These are phyloP conservation scores for Carduelis carduelis DNA, from an alignment of 2,797 vertebrate genomes.

Conservation along the genomic window DNA sequence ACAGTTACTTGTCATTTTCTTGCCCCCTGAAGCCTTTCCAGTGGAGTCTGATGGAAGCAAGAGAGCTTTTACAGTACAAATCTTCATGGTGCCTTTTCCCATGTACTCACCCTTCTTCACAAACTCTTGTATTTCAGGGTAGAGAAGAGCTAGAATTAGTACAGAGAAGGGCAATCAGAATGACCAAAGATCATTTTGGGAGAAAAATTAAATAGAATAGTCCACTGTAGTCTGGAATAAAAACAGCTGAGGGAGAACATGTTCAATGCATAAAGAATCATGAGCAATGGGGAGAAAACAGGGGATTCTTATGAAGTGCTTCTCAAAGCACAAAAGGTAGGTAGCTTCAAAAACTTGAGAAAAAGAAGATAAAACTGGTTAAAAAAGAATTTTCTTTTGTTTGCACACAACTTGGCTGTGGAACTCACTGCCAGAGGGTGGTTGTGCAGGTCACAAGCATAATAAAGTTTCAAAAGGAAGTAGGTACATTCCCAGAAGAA, in stretches of 20 bases:
- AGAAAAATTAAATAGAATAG: not conserved
- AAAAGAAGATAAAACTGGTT: not conserved
- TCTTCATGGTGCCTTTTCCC: not conserved
- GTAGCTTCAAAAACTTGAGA: not conserved
- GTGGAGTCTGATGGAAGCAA: not conserved
- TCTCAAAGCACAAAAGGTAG: not conserved
- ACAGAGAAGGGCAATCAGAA: not conserved
- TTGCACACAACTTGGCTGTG: not conserved
- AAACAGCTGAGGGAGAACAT: not conserved
- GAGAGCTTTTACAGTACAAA: not conserved
- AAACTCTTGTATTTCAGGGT: not conserved
- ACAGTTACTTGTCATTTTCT: not conserved
- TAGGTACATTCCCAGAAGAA: not conserved
- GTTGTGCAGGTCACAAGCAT: not conserved
- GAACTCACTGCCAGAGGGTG: not conserved
- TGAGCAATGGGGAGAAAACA: not conserved
- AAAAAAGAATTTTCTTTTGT: not conserved
- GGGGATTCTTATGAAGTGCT: not conserved
- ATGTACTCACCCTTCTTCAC: not conserved
- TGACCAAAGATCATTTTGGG: not conserved
- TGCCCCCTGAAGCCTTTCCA: not conserved
- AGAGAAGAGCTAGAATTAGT: not conserved
- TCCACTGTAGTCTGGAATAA: not conserved
- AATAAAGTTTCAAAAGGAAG: not conserved
- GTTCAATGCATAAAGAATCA: not conserved